Conservation (phyloP, 2,113 vertebrate species). For the Lepisosteus oculatus region DNA sequence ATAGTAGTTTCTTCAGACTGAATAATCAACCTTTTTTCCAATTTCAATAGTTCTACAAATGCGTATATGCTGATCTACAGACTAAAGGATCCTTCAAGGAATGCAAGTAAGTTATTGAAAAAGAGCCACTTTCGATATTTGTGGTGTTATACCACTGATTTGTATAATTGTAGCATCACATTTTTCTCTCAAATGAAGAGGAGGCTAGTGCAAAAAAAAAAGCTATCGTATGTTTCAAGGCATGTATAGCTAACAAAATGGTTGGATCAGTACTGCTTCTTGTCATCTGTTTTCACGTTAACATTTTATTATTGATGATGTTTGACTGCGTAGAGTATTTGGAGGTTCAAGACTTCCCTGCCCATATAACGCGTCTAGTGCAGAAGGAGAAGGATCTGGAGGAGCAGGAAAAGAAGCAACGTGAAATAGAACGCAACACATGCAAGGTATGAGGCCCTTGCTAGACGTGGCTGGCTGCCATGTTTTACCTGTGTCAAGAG, state of each 20-base stretch:
- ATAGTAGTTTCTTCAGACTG: background rate
- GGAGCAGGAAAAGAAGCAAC: constrained; percentile 93
- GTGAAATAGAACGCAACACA: constrained; percentile 96
- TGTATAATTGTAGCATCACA: no score
- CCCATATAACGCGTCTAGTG: constrained; percentile 89
- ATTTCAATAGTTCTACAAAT: constrained; percentile 85
- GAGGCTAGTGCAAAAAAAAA: background rate
- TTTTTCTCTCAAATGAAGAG: background rate
- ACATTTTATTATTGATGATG: background rate
- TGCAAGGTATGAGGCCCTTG: constrained; percentile 80
- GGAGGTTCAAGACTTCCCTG: constrained; percentile 84
- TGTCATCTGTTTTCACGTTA: background rate
- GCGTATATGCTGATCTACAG: constrained; percentile 99
- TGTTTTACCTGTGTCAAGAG: background rate
- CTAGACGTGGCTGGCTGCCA: no score
- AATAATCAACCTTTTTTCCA: constrained; percentile 13
- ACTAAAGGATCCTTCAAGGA: constrained; percentile 87
- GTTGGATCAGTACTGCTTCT: background rate
- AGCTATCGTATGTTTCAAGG: background rate
- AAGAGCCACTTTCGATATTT: background rate
- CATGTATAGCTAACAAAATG: no score
- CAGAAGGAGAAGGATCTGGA: constrained; percentile 92
- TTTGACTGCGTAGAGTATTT: constrained; percentile 76
- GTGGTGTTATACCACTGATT: background rate
- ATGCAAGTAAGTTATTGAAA: constrained; percentile 85